A percentile compares a stretch with the other conserved stretches of the same genome.
These are phyloP conservation scores for Ethmia dodecea DNA, from an alignment of 2,888 invertebrate species.

Conservation along the genomic window DNA sequence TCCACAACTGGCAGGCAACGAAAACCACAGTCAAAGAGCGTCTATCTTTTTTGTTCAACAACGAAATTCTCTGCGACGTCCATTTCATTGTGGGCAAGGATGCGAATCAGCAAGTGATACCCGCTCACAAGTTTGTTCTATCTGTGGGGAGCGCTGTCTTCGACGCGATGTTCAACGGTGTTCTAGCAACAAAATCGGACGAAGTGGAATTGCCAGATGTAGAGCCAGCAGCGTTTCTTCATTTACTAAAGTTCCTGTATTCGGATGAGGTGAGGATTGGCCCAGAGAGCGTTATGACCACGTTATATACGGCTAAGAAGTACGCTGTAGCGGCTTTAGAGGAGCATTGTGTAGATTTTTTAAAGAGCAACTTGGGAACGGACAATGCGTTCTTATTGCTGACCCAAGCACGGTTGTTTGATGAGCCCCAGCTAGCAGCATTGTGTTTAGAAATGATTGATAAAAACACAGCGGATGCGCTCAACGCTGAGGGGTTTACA, in stretches of 20 bases:
- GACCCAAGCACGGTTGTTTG: constrained; percentile 88
- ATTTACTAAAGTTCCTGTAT: constrained; percentile 84
- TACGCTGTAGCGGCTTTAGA: constrained; percentile 91
- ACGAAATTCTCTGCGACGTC: constrained; percentile 80
- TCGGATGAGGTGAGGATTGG: constrained; percentile 90
- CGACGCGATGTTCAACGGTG: constrained; percentile 91
- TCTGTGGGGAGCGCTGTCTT: constrained; percentile 91
- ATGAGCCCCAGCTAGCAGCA: constrained; percentile 88
- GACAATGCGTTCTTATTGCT: constrained; percentile 91
- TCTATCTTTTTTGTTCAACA: constrained; percentile 79
- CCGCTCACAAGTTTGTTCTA: constrained; percentile 88
- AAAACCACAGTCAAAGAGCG: constrained; percentile 87
- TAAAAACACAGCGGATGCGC: constrained; percentile 87
- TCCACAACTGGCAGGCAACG: constrained; percentile 85
- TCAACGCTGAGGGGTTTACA: constrained; percentile 88
- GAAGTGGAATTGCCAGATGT: constrained; percentile 90
- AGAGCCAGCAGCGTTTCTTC: constrained; percentile 88
- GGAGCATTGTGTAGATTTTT: constrained; percentile 89
- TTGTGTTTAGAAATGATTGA: constrained; percentile 90
- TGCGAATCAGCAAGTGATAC: constrained; percentile 81
- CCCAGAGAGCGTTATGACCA: constrained; percentile 92
- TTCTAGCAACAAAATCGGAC: constrained; percentile 81
- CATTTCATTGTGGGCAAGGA: constrained; percentile 88
- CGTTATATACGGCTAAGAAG: constrained; percentile 91
- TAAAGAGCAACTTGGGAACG: constrained; percentile 83